Base-by-base conservation (phyloP, 2,888 invertebrate genomes). In the Spisula solida region DNA sequence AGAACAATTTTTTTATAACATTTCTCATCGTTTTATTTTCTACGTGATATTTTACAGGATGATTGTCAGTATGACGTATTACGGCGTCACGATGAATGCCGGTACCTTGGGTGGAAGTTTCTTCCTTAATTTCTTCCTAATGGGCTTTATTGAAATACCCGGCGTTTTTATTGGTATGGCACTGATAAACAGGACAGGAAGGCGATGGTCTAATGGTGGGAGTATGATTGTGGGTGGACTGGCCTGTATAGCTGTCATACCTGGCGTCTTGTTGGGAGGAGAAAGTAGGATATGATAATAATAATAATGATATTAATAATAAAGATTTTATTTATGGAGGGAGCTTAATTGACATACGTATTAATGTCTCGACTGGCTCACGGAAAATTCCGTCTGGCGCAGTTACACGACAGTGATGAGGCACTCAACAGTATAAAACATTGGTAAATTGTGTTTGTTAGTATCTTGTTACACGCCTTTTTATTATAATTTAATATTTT, bases 51-150 rank as follows among this genome's bases (percentile, higher is more conserved):
- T 51, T 12, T 25, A 25, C 86, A 96, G 96, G 98, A 97, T 98
- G 87, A 98, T 98, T 0, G 98, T 98, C 88, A 98, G 98, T 1
- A 97, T 99, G 95, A 98, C 98, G 92, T 98, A 98, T 97, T 99
- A 98, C 95, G 98, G 98, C 0, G 98, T 98, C 98, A 98, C 93
- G 97, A 98, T 1, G 90, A 93, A 92, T 75, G 81, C 90, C 8
- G 89, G 87, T 4, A 92, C 92, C 60, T 75, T 93, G 48, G 98
- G 98, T 0, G 98, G 98, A 4, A 97, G 98, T 94, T 98, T 98
- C 90, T 99, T 98, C 96, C 95, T 98, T 4, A 98, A 98, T 95
- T 98, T 98, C 82, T 98, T 98, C 25, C 97, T 98, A 16, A 98
- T 98, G 47, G 98, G 98, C 5, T 94, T 96, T 0, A 95, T 97